Conservation (phyloP, 1,140 invertebrate species). For the Drosophila chauvacae region DNA sequence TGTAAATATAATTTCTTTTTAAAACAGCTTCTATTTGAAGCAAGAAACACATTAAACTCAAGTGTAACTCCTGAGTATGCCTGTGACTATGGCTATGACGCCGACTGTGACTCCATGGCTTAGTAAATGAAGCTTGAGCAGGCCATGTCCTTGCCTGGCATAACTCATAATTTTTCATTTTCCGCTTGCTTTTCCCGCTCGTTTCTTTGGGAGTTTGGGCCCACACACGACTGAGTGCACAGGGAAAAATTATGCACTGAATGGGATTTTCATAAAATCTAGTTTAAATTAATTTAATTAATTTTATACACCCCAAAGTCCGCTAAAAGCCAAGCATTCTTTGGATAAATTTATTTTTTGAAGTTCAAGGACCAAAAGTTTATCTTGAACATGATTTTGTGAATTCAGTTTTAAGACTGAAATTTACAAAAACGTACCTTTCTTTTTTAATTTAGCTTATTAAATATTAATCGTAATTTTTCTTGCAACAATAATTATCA, state of each 20-base stretch:
- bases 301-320: background rate
- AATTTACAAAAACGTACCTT: background rate
- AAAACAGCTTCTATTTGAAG: background rate
- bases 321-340: no score
- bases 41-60: background rate
- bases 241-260: background rate
- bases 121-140: slow-evolving; percentile 77
- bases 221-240: slow-evolving; percentile 65
- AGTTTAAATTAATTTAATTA: no score
- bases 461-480: background rate
- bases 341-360: background rate
- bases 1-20: background rate
- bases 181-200: slow-evolving; percentile 31
- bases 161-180: slow-evolving; percentile 78
- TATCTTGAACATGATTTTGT: no score
- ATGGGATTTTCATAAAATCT: no score
- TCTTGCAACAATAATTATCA: background rate
- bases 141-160: slow-evolving; percentile 72
- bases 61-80: slow-evolving; percentile 16
- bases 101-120: slow-evolving; percentile 49
- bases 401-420: background rate
- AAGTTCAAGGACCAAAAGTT: background rate
- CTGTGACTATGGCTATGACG: slow-evolving; percentile 24
- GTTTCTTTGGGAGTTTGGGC: slow-evolving; percentile 27
- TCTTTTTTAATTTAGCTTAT: background rate